These are phyloP conservation scores for Vesta saturnalis DNA, from an alignment of 2,888 invertebrate genomes.

Conservation along the genomic window DNA sequence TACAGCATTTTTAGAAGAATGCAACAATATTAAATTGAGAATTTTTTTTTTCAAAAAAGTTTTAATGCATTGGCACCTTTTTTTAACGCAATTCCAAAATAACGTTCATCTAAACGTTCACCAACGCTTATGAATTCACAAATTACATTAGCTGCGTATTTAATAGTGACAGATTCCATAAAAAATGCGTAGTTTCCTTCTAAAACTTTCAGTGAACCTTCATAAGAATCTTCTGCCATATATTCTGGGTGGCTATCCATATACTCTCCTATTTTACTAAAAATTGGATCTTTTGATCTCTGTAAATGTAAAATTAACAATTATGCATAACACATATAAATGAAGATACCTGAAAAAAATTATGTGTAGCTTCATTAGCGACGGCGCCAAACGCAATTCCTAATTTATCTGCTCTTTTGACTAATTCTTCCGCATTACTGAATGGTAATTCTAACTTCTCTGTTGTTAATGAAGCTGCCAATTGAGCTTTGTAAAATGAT, in stretches of 20 bases:
- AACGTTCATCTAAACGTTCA: constrained; percentile 77
- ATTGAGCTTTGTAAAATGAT: constrained; percentile 89
- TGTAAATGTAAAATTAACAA: constrained; percentile 1
- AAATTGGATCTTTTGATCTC: constrained; percentile 42
- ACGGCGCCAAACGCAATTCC: constrained; percentile 92
- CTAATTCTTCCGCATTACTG: constrained; percentile 83
- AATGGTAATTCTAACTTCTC: constrained; percentile 78
- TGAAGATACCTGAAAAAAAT: constrained; percentile 82
- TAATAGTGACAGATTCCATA: constrained; percentile 73
- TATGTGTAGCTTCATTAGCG: constrained; percentile 82
- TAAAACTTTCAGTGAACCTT: constrained; percentile 50
- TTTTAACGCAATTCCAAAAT: constrained; percentile 53
- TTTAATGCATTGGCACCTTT: too few species aligned
- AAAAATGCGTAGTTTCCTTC: constrained; percentile 54
- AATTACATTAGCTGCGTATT: constrained; percentile 80
- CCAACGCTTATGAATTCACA: constrained; percentile 79
- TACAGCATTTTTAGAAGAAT: neutral
- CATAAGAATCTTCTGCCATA: constrained; percentile 56
- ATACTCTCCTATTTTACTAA: constrained; percentile 49
- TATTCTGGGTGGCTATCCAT: constrained; percentile 52
- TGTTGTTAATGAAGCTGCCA: constrained; percentile 89
- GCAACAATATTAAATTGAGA: neutral
- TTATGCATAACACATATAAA: neutral
- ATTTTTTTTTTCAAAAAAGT: too few species aligned
- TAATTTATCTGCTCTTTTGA: constrained; percentile 76